Evolutionary conservation across 2,888 invertebrate genomes (phyloP), one percentile per base, ranked within the genome.

Genomic region (Hydrotaea diabolus): DNA sequence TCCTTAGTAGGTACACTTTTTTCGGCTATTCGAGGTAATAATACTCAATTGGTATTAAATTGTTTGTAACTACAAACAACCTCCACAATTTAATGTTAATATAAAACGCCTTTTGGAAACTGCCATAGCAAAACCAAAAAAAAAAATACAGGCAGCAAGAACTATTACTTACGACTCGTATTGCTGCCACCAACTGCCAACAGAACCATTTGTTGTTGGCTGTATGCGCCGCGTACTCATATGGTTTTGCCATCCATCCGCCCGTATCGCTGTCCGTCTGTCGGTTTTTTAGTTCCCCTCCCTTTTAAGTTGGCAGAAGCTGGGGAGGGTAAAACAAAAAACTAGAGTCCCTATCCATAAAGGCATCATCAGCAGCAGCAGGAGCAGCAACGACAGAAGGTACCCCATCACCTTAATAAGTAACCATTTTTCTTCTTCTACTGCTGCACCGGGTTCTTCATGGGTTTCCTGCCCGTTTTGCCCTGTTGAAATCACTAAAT

Each of bases 11-110:
- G 0, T 59, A 59, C 23, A 55, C 46, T 66, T 31, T 82, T 82
- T 82, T 85, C 79, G 82, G 79, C 62, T n/a, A n/a, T n/a, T n/a
- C n/a, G n/a, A n/a, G 85, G 74, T 80, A 82, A 82, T 80, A 79
- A 71, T 77, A 82, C 79, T 85, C 85, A 85, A 85, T 85, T 82
- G 82, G 85, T 85, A 79, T 85, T 85, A 85, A 85, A 85, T 82
- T 85, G 85, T 85, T 85, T 82, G 85, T 82, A 85, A 85, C 85
- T 85, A 85, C 85, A 85, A 85, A 82, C 85, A 85, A 85, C 85
- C 85, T 85, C 85, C 85, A 85, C 82, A 85, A 85, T 85, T 85
- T 82, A 82, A 80, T 82, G 69, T 59, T 74, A 77, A 78, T 81
- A 83, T 46, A 69, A 69, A 69, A 69, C 69, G 69, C 53, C 64